Evolutionary conservation across 2,797 vertebrate genomes (phyloP).

Genomic region (Telmatherina bonti): DNA sequence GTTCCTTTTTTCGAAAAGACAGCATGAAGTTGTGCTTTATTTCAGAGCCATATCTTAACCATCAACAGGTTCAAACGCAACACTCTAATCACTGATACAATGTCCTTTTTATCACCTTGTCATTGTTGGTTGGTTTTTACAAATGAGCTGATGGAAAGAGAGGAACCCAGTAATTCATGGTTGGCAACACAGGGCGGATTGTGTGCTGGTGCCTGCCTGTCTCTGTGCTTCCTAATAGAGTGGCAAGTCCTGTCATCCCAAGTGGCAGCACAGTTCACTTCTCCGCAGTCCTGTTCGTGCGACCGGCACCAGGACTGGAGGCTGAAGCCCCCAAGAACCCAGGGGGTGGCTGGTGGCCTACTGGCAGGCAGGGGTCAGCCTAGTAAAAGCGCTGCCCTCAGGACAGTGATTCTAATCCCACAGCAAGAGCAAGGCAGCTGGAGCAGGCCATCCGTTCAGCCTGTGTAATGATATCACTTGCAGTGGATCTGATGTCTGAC

Average conservation of each 20-base stretch:
- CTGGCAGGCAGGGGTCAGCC: constrained; percentile 77
- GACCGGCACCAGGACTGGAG: constrained; percentile 69
- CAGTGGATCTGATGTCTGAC: constrained; percentile 97
- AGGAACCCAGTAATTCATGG: constrained; percentile 77
- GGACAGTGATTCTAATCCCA: constrained; percentile 86
- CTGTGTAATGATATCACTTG: constrained; percentile 97
- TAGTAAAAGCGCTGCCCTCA: constrained; percentile 76
- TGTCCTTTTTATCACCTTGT: constrained; percentile 78
- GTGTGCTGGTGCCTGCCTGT: constrained; percentile 86
- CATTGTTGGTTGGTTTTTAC: constrained; percentile 80
- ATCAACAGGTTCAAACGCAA: constrained; percentile 64
- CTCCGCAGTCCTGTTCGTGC: constrained; percentile 77
- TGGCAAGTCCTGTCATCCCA: constrained; percentile 81
- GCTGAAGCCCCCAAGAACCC: constrained; percentile 63
- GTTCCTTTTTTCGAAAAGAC: constrained; percentile 25
- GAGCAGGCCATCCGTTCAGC: constrained; percentile 88
- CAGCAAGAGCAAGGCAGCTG: constrained; percentile 87
- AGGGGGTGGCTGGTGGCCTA: constrained; percentile 70
- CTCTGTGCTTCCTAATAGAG: constrained; percentile 79
- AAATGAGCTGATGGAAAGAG: constrained; percentile 84
- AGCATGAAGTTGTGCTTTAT: constrained; percentile 37
- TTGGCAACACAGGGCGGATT: constrained; percentile 80
- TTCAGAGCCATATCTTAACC: constrained; percentile 39
- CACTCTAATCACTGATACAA: constrained; percentile 67
- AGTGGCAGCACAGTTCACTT: constrained; percentile 82